These are phyloP conservation scores for Columba janthina DNA, from an alignment of 2,113 vertebrate species.

Conservation along the genomic window DNA sequence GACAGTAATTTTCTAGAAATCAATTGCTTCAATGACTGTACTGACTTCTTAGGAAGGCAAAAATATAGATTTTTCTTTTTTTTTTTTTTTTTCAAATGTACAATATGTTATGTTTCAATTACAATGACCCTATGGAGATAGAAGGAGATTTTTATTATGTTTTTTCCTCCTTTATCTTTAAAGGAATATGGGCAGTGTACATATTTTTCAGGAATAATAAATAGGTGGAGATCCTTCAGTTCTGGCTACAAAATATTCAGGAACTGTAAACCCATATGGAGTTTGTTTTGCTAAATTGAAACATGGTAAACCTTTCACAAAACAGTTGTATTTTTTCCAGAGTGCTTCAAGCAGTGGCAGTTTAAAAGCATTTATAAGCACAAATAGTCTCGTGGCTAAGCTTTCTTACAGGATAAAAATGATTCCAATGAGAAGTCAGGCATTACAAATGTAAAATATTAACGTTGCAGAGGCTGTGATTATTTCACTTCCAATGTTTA, in stretches of 20 bases:
- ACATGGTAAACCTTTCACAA: neutral
- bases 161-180: accelerated
- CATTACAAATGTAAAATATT: neutral
- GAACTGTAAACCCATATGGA: neutral
- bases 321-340: neutral
- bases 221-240: neutral
- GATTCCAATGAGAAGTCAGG: neutral
- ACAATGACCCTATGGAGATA: neutral
- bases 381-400: neutral
- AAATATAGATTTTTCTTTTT: neutral
- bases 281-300: neutral
- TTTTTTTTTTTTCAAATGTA: neutral
- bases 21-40: neutral
- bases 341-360: neutral
- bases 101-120: neutral
- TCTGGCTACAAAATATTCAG: neutral
- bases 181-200: neutral
- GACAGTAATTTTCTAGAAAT: neutral
- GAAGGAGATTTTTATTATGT: neutral
- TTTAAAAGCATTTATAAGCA: neutral
- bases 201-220: neutral
- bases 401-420: neutral
- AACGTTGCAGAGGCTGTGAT: neutral
- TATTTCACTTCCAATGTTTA: neutral
- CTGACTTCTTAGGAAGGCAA: neutral